Evolutionary conservation across 2,888 invertebrate genomes (phyloP).

Genomic region (Nomada flava): DNA sequence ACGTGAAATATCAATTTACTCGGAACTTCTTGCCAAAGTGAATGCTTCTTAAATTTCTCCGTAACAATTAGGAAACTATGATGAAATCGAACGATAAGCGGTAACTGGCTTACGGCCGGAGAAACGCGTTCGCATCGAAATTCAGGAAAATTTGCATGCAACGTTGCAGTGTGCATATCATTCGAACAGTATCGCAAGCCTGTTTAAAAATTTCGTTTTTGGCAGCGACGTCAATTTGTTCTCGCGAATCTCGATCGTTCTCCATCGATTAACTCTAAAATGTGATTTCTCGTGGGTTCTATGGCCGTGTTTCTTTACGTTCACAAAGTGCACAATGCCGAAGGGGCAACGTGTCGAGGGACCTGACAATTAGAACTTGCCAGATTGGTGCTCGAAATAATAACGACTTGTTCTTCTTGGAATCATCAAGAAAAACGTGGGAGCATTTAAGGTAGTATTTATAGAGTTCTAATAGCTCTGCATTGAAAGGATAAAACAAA

Average conservation of each 20-base stretch:
- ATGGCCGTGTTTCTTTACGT: slow-evolving; percentile 56
- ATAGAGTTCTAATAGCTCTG: slow-evolving; percentile 10
- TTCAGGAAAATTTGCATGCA: neutral
- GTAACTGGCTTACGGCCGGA: neutral
- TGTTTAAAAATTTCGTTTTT: neutral
- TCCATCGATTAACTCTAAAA: slow-evolving; percentile 50
- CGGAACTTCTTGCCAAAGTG: slow-evolving; percentile 34
- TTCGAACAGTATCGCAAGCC: no score
- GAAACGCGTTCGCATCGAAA: neutral
- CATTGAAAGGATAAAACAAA: neutral
- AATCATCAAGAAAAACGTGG: neutral
- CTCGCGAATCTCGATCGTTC: slow-evolving; percentile 41
- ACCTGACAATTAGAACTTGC: slow-evolving; percentile 28
- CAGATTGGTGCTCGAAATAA: slow-evolving; percentile 28
- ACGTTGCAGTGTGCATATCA: no score
- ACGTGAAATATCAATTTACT: slow-evolving; percentile 43
- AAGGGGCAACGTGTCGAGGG: slow-evolving; percentile 55
- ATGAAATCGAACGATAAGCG: slow-evolving; percentile 26
- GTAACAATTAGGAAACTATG: slow-evolving; percentile 17
- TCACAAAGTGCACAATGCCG: slow-evolving; percentile 43
- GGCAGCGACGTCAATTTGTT: slow-evolving; percentile 50
- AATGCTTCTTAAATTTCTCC: slow-evolving; percentile 28
- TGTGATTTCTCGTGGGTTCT: slow-evolving; percentile 52
- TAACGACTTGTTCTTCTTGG: slow-evolving; percentile 19
- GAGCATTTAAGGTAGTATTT: neutral